These are phyloP conservation scores for Kradibia gibbosae DNA, from an alignment of 1,140 invertebrate species.

Conservation along the genomic window DNA sequence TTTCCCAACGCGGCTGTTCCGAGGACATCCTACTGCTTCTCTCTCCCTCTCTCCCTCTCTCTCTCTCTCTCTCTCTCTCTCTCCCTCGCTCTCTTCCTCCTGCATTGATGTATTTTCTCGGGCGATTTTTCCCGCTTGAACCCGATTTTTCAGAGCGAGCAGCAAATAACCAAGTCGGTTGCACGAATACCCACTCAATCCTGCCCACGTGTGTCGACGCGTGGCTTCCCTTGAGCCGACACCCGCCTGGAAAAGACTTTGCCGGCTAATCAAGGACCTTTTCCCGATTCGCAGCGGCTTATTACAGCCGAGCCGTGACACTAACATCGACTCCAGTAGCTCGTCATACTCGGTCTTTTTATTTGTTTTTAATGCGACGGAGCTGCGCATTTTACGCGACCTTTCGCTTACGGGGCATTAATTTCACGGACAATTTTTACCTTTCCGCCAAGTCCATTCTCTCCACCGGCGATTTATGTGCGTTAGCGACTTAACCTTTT, in stretches of 20 bases:
- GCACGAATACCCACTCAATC: background rate
- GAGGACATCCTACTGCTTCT: background rate
- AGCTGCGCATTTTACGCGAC: too few relatives aligned
- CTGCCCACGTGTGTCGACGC: background rate
- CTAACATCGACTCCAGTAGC: too few relatives aligned
- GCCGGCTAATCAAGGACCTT: background rate
- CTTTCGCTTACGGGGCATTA: too few relatives aligned
- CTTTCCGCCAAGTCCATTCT: too few relatives aligned
- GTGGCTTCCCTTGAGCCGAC: background rate
- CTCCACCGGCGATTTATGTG: too few relatives aligned
- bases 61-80: constrained; percentile 3
- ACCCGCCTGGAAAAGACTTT: too few relatives aligned
- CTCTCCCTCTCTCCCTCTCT: constrained; percentile 22
- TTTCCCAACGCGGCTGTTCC: too few relatives aligned
- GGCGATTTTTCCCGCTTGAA: background rate
- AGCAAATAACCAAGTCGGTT: background rate
- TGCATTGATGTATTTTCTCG: constrained; percentile 39
- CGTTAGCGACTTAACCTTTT: too few relatives aligned
- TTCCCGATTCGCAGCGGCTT: background rate
- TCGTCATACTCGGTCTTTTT: too few relatives aligned
- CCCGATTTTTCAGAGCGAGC: background rate
- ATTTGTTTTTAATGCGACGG: too few relatives aligned
- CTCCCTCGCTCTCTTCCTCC: constrained; percentile 33
- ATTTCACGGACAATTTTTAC: too few relatives aligned
- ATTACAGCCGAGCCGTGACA: background rate